These are phyloP conservation scores for Heteropelma amictum DNA, from an alignment of 2,888 invertebrate species.

Conservation along the genomic window DNA sequence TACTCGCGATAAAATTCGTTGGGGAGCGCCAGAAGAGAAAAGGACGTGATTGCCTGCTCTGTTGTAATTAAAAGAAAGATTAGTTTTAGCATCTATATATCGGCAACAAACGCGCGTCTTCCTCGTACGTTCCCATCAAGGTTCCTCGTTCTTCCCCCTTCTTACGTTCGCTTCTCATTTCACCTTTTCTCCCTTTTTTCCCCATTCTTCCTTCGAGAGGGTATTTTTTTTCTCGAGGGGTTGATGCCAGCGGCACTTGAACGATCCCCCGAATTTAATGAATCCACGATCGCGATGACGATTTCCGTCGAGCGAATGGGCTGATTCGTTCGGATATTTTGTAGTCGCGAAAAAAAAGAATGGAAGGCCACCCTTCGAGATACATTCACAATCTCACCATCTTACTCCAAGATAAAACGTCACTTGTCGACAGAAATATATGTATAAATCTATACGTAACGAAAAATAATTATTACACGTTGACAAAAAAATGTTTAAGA, in stretches of 20 bases:
- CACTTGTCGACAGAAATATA: no score
- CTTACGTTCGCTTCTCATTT: slow-evolving; percentile 1
- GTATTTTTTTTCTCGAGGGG: slow-evolving; percentile 39
- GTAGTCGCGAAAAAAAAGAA: no score
- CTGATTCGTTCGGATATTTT: slow-evolving; percentile 41
- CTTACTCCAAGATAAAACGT: no score
- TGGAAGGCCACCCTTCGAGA: no score
- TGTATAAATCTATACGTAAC: no score
- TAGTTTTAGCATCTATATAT: slow-evolving; percentile 49
- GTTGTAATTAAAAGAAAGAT: slow-evolving; percentile 55
- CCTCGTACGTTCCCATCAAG: slow-evolving; percentile 25
- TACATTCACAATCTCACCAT: no score
- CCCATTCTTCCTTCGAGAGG: slow-evolving; percentile 32
- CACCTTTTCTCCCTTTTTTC: slow-evolving; percentile 1
- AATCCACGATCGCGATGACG: slow-evolving; percentile 36
- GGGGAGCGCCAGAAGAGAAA: slow-evolving; percentile 23
- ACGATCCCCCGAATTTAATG: slow-evolving; percentile 56
- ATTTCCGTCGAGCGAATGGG: slow-evolving; percentile 39
- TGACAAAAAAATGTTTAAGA: no score
- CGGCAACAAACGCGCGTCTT: slow-evolving; percentile 16
- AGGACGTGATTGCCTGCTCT: slow-evolving; percentile 43
- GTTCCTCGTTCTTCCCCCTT: slow-evolving; percentile 19
- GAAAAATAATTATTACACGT: no score
- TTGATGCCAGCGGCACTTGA: slow-evolving; percentile 39
- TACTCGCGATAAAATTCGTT: slow-evolving; percentile 53